Percentiles rank a stretch among this genome's conserved stretches.
Conservation (phyloP, 2,113 vertebrate genomes). For the Petrocephalus microphthalmus region DNA sequence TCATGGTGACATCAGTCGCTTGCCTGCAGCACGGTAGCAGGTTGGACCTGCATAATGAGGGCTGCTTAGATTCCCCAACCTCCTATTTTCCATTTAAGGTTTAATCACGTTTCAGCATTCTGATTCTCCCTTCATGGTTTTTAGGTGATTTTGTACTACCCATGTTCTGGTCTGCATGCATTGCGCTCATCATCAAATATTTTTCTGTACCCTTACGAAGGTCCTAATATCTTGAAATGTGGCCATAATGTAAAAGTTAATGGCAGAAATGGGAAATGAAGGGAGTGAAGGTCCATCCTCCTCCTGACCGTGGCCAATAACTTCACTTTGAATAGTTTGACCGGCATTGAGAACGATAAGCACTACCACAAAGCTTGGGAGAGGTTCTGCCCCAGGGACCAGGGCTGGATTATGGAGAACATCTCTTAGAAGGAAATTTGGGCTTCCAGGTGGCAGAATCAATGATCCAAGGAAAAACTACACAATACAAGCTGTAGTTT, state of each 20-base stretch:
- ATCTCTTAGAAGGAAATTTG: background rate
- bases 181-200: background rate
- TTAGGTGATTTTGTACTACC: background rate
- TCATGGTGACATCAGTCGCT: background rate
- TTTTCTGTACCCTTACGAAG: background rate
- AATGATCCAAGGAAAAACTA: background rate
- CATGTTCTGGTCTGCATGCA: background rate
- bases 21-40: background rate
- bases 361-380: background rate
- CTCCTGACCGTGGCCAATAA: background rate
- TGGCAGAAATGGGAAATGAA: background rate
- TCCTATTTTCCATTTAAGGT: background rate
- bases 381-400: background rate
- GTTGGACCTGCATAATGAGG: background rate
- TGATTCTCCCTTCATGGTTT: background rate
- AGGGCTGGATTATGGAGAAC: background rate
- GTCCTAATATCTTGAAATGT: background rate
- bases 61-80: background rate
- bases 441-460: background rate
- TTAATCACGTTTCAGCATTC: background rate
- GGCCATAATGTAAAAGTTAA: background rate
- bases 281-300: background rate
- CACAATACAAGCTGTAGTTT: background rate
- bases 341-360: background rate
- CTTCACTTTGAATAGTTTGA: background rate